phyloP scores from a whole-genome alignment of 1,140 invertebrate species.

The Zaprionus vittiger region DNA sequence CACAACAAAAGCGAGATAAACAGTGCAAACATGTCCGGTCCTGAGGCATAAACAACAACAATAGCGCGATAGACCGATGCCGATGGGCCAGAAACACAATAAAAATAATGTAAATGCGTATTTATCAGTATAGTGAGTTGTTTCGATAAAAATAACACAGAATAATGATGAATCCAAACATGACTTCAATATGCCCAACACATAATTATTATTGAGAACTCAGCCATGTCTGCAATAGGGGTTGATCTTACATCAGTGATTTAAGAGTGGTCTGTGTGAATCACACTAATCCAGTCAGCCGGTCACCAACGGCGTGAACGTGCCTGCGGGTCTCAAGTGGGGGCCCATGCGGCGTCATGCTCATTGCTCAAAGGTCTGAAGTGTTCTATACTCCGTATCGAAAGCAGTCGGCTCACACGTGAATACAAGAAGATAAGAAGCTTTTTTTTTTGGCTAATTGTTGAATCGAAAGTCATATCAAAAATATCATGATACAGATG shows the following conservation, averaged over 20 bases:
- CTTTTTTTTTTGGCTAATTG: conserved; percentile 28
- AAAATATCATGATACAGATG: neutral
- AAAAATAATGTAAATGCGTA: conserved; percentile 4
- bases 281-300: conserved; percentile 30
- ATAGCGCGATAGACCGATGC: conserved; percentile 40
- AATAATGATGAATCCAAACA: conserved; percentile 11
- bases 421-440: conserved; percentile 42
- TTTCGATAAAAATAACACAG: conserved; percentile 35
- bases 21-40: conserved; percentile 54
- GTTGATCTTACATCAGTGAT: conserved; percentile 3
- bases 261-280: conserved; percentile 15
- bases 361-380: conserved; percentile 56
- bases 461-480: conserved; percentile 11
- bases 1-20: conserved; percentile 54
- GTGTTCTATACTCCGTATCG: conserved; percentile 46
- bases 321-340: conserved; percentile 26
- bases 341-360: conserved; percentile 28
- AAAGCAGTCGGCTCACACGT: conserved; percentile 63
- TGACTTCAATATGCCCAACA: conserved; percentile 5
- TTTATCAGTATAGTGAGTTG: neutral
- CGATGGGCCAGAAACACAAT: conserved; percentile 35
- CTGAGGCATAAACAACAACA: conserved; percentile 49
- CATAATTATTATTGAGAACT: neutral
- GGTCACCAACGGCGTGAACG: conserved; percentile 1
- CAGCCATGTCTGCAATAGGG: neutral